Conservation (phyloP, 2,113 vertebrate genomes). For the Mormoops blainvillei region DNA sequence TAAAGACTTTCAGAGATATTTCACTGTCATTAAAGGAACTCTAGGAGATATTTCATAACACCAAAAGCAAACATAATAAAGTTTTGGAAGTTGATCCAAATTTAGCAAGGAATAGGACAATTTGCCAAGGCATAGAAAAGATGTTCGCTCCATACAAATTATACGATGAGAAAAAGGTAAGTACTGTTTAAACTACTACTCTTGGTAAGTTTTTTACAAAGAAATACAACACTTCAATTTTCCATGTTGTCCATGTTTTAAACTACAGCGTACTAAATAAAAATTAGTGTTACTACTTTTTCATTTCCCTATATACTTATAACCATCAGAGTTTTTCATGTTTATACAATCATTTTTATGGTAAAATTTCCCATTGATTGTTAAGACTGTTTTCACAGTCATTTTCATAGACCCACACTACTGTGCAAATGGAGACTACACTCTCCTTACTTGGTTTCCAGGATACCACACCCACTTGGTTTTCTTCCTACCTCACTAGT, state of each 20-base stretch:
- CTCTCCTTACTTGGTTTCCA: not conserved
- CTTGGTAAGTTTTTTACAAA: not conserved
- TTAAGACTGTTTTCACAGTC: not conserved
- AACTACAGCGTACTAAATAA: not conserved
- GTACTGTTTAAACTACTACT: not conserved
- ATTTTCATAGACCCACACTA: not conserved
- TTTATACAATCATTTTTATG: not conserved
- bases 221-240: not conserved
- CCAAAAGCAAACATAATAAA: not conserved
- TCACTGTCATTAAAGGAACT: not conserved
- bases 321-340: not conserved
- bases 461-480: not conserved
- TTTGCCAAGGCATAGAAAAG: not conserved
- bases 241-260: not conserved
- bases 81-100: not conserved
- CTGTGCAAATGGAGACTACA: not conserved
- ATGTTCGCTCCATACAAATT: not conserved
- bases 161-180: not conserved
- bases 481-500: not conserved
- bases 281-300: slow-evolving; percentile 1
- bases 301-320: not conserved
- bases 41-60: not conserved
- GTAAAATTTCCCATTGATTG: not conserved
- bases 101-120: not conserved
- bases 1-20: not conserved